Evolutionary conservation across 2,888 invertebrate species (phyloP).

Genomic region (Drosophila engyochracea): DNA sequence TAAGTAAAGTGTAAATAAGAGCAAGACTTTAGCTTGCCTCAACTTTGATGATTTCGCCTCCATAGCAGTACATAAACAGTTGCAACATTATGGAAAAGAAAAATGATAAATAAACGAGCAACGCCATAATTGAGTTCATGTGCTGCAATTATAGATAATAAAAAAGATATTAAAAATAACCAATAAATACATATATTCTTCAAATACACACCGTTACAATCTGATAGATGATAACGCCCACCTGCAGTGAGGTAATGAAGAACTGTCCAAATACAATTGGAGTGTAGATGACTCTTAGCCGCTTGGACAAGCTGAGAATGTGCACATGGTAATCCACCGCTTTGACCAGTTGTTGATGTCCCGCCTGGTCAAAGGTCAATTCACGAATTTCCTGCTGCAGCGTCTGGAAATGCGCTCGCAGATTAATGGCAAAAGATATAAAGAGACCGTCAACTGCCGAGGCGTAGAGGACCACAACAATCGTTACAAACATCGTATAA

Average conservation of each 20-base stretch:
- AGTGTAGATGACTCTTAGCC: slow-evolving; percentile 70
- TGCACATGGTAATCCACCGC: slow-evolving; percentile 75
- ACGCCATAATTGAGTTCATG: slow-evolving; percentile 66
- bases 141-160: slow-evolving; percentile 59
- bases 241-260: slow-evolving; percentile 82
- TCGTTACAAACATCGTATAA: slow-evolving; percentile 72
- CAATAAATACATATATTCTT: background rate
- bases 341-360: slow-evolving; percentile 47
- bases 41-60: slow-evolving; percentile 82
- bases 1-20: background rate
- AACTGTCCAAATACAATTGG: slow-evolving; percentile 84
- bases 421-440: slow-evolving; percentile 79
- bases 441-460: slow-evolving; percentile 82
- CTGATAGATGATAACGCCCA: slow-evolving; percentile 84
- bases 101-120: slow-evolving; percentile 76
- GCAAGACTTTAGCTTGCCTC: slow-evolving; percentile 65
- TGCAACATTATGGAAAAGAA: slow-evolving; percentile 81
- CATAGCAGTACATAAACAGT: slow-evolving; percentile 83
- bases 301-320: slow-evolving; percentile 66
- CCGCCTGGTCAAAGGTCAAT: slow-evolving; percentile 29
- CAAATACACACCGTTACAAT: slow-evolving; percentile 71
- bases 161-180: background rate
- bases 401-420: slow-evolving; percentile 79
- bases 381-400: slow-evolving; percentile 64
- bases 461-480: slow-evolving; percentile 75